Conservation (phyloP, 2,797 vertebrate genomes). For the Crenichthys baileyi region DNA sequence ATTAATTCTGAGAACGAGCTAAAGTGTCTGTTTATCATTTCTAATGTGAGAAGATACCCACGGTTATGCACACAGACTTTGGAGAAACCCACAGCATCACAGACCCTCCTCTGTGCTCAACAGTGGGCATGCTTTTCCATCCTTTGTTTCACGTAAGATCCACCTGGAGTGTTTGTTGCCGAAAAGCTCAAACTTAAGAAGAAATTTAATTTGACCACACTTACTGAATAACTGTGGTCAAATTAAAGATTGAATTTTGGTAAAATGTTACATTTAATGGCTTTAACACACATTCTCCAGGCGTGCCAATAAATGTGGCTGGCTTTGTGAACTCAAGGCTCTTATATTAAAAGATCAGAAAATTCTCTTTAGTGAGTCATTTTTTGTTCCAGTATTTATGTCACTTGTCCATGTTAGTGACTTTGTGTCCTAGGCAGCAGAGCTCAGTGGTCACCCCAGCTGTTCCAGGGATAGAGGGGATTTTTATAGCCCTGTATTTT, state of each 20-base stretch:
- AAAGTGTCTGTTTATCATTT: neutral
- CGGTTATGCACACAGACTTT: neutral
- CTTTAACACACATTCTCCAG: neutral
- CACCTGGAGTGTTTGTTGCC: neutral
- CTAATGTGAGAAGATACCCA: neutral
- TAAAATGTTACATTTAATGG: neutral
- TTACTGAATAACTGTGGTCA: no score
- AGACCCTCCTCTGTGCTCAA: neutral
- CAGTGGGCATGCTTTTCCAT: neutral
- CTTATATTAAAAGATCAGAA: neutral
- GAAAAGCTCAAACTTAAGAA: no score
- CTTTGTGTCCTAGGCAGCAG: slow-evolving; percentile 16
- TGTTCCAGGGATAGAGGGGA: slow-evolving; percentile 34
- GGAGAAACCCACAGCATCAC: neutral
- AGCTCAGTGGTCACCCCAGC: slow-evolving; percentile 45
- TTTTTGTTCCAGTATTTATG: slow-evolving; percentile 11
- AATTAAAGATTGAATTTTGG: no score
- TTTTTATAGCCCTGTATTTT: slow-evolving; percentile 64
- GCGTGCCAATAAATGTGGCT: no score
- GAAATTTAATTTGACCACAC: no score
- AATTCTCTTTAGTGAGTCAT: neutral
- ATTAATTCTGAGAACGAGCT: neutral
- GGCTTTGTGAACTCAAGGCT: neutral
- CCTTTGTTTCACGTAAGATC: neutral
- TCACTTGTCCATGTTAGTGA: slow-evolving; percentile 10